Conservation (phyloP, 2,888 invertebrate genomes). For the Lepidocyrtoides sp. region DNA sequence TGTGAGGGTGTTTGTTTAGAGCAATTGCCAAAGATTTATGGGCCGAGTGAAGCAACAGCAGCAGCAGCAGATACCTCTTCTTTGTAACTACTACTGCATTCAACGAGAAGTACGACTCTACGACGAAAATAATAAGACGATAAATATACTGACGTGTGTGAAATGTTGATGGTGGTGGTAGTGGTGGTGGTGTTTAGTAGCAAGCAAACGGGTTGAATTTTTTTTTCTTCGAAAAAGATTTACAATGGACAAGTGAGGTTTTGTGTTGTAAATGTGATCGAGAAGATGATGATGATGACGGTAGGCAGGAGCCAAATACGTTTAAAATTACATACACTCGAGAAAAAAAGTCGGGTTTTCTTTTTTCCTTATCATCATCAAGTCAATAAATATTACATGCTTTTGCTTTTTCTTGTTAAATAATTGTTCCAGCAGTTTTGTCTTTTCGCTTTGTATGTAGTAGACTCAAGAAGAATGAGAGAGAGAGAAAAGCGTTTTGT, state of each 20-base stretch:
- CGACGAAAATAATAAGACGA: constrained; percentile 40
- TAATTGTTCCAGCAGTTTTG: constrained; percentile 47
- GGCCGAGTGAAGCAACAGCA: constrained; percentile 50
- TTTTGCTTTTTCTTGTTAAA: constrained; percentile 65
- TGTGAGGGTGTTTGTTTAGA: constrained; percentile 80
- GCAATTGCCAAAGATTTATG: constrained; percentile 80
- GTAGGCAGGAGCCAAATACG: constrained; percentile 75
- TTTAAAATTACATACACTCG: constrained; percentile 60
- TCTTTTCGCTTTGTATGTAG: background rate
- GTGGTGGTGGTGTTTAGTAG: background rate
- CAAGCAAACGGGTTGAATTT: constrained; percentile 57
- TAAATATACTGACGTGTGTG: constrained; percentile 36
- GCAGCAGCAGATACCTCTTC: background rate
- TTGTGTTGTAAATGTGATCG: constrained; percentile 68
- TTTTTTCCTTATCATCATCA: constrained; percentile 75
- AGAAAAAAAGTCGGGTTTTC: constrained; percentile 38
- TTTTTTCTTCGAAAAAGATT: constrained; percentile 63
- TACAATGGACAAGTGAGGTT: constrained; percentile 83
- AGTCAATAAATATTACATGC: constrained; percentile 80
- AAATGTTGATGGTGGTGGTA: no score
- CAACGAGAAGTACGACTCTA: no score
- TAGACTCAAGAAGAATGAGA: background rate
- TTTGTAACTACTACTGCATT: background rate
- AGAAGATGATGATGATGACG: constrained; percentile 56
- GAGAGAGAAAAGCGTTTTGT: constrained; percentile 48